Conservation (phyloP, 1,140 invertebrate genomes). For the Diuraphis noxia region DNA sequence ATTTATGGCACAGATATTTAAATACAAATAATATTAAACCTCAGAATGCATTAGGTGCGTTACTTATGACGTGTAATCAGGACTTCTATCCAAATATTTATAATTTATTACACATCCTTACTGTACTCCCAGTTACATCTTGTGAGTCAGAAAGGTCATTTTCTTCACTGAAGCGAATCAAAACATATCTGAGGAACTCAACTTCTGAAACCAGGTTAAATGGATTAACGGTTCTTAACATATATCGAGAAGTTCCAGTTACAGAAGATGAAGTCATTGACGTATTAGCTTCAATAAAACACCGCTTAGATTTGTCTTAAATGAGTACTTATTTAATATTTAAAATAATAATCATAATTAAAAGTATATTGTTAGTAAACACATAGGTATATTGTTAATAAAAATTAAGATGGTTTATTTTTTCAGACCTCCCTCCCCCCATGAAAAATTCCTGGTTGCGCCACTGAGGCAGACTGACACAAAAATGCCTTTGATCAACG, state of each 20-base stretch:
- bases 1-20: constrained; percentile 3
- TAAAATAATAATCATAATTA: no score
- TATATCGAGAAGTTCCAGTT: constrained; percentile 3
- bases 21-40: background rate
- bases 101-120: background rate
- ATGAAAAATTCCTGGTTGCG: no score
- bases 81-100: background rate
- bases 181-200: no score
- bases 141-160: background rate
- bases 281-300: background rate
- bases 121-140: background rate
- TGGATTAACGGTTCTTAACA: background rate
- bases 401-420: background rate
- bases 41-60: background rate
- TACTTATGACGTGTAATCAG: background rate
- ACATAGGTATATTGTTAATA: background rate
- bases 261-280: background rate
- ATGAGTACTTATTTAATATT: no score
- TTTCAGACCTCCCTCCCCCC: background rate
- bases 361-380: no score
- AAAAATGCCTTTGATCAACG: no score
- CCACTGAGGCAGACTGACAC: no score
- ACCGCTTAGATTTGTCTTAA: background rate
- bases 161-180: background rate
- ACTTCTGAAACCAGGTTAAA: no score